A percentile compares a stretch with the other conserved stretches of the same genome.
Evolutionary conservation across 2,797 vertebrate species (phyloP).

Genomic region (Oryzias dopingdopingensis): DNA sequence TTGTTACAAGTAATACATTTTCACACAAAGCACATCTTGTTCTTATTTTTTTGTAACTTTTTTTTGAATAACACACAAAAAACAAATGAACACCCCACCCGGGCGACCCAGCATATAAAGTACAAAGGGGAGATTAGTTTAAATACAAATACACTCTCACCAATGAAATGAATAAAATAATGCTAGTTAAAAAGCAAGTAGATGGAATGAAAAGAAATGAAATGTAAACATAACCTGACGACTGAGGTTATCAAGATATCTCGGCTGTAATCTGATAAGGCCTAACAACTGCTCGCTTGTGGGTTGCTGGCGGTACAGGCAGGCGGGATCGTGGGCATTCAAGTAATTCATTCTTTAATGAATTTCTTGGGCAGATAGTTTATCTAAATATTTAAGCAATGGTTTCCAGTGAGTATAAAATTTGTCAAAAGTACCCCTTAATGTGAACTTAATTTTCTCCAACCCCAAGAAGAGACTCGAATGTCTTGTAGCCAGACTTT

Average conservation of each 20-base stretch:
- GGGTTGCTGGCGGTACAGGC: neutral
- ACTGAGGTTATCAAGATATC: no score
- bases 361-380: neutral
- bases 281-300: no score
- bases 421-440: neutral
- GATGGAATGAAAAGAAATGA: no score
- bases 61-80: no score
- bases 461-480: neutral
- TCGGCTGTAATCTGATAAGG: no score
- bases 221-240: no score
- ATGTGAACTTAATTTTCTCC: neutral
- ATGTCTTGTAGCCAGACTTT: neutral
- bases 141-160: no score
- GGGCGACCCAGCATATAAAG: no score
- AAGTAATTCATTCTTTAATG: neutral
- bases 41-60: neutral
- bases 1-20: constrained; percentile 90
- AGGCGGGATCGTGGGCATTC: neutral
- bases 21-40: neutral
- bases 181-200: no score
- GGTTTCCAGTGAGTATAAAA: neutral
- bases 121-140: no score
- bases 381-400: neutral
- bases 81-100: no score
- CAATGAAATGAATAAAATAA: no score